A percentile compares a stretch with the other conserved stretches of the same genome.
Conservation (phyloP, 2,113 vertebrate species). For the Promerops cafer region DNA sequence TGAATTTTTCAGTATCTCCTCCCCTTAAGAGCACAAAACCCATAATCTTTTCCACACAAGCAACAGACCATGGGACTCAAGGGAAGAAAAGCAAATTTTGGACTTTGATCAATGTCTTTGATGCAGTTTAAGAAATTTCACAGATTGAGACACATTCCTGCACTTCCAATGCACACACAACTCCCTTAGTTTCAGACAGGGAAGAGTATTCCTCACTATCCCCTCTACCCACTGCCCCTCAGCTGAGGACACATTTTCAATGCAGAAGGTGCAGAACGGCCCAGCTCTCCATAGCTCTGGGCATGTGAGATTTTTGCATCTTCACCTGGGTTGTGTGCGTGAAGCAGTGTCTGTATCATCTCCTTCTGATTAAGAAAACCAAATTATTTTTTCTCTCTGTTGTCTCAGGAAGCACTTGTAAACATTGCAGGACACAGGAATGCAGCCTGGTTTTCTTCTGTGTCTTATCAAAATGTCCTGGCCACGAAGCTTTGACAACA, state of each 20-base stretch:
- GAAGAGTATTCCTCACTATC: neutral
- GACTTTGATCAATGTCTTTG: neutral
- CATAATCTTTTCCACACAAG: neutral
- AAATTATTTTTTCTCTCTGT: neutral
- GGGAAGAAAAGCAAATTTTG: neutral
- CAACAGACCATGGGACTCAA: neutral
- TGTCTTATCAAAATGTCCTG: neutral
- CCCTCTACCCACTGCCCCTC: neutral
- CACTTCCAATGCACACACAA: neutral
- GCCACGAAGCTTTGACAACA: neutral
- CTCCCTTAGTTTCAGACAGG: neutral
- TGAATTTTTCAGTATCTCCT: neutral
- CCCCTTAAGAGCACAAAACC: neutral
- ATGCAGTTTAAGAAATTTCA: neutral
- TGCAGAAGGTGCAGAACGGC: neutral
- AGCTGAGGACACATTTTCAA: neutral
- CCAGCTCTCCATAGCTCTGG: neutral
- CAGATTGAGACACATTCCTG: neutral
- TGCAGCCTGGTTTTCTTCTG: neutral
- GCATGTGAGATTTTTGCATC: neutral
- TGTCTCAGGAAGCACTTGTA: neutral
- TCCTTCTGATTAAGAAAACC: neutral
- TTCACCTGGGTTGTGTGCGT: neutral
- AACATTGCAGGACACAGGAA: neutral
- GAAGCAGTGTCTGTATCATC: neutral